Evolutionary conservation across 2,113 vertebrate genomes (phyloP).

Genomic region (Cepphus grylle): DNA sequence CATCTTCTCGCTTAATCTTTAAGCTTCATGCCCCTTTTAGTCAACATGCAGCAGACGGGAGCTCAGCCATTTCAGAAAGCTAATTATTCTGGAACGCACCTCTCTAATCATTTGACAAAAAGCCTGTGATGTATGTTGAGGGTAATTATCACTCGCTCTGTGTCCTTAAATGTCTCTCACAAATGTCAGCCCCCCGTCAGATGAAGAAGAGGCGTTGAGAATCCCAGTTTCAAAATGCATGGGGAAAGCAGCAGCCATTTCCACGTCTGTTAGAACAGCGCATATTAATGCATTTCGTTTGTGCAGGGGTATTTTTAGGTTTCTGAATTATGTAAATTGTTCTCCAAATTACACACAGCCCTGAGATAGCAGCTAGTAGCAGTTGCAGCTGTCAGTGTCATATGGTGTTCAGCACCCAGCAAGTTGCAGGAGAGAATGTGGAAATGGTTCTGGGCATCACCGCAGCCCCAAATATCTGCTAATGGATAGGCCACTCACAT

Average conservation of each 20-base stretch:
- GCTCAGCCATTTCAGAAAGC: not conserved
- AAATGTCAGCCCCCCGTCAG: not conserved
- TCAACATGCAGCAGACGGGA: not conserved
- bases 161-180: slow-evolving; percentile 38
- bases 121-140: slow-evolving; percentile 4
- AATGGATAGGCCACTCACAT: not conserved
- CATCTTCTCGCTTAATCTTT: not conserved
- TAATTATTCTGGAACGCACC: slow-evolving; percentile 14
- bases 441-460: not conserved
- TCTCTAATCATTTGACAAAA: not conserved
- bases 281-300: not conserved
- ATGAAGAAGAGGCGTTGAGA: not conserved
- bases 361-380: slow-evolving; percentile 26
- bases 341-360: slow-evolving; percentile 25
- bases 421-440: not conserved
- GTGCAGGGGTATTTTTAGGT: slow-evolving; percentile 44
- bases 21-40: not conserved
- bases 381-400: slow-evolving; percentile 19
- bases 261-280: not conserved
- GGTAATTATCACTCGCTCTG: slow-evolving; percentile 24
- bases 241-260: not conserved
- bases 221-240: not conserved
- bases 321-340: slow-evolving; percentile 45
- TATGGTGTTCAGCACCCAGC: not conserved
- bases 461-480: not conserved